A percentile compares a stretch with the other conserved stretches of the same genome.
These are phyloP conservation scores for Steinernema scapterisci DNA, from an alignment of 2,888 invertebrate species.

Conservation along the genomic window DNA sequence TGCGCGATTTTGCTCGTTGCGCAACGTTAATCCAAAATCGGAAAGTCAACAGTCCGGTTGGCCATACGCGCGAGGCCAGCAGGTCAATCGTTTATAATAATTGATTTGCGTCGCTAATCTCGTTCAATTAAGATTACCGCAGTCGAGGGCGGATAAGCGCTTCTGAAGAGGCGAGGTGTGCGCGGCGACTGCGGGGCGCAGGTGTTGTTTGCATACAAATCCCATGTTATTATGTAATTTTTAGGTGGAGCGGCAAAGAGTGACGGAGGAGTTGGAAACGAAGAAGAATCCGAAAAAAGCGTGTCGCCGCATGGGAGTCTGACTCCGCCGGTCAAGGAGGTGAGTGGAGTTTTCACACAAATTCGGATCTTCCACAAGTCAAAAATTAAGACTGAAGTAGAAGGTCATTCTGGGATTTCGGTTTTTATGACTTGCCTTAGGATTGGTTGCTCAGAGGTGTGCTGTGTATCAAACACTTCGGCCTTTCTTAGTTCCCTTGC, in stretches of 20 bases:
- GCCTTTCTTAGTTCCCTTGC: too few species aligned
- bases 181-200: constrained; percentile 2
- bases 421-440: too few species aligned
- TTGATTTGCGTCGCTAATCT: constrained; percentile 27
- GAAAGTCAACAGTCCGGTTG: constrained; percentile 31
- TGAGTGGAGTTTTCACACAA: background rate
- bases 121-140: constrained; percentile 18
- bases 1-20: constrained; percentile 13
- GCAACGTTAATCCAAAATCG: background rate
- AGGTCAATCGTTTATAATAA: constrained; percentile 31
- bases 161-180: constrained; percentile 10
- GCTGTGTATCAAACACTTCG: too few species aligned
- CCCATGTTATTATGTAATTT: constrained; percentile 8
- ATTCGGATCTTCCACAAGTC: background rate
- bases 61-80: constrained; percentile 2
- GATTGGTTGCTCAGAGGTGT: too few species aligned
- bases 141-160: background rate
- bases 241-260: background rate
- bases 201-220: constrained; percentile 29
- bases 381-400: too few species aligned
- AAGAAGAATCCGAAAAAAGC: background rate
- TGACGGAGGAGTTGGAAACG: background rate
- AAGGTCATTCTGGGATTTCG: too few species aligned
- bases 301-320: background rate
- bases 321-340: constrained; percentile 7